These are phyloP conservation scores for Cordilura impudica DNA, from an alignment of 2,888 invertebrate species.

Conservation along the genomic window DNA sequence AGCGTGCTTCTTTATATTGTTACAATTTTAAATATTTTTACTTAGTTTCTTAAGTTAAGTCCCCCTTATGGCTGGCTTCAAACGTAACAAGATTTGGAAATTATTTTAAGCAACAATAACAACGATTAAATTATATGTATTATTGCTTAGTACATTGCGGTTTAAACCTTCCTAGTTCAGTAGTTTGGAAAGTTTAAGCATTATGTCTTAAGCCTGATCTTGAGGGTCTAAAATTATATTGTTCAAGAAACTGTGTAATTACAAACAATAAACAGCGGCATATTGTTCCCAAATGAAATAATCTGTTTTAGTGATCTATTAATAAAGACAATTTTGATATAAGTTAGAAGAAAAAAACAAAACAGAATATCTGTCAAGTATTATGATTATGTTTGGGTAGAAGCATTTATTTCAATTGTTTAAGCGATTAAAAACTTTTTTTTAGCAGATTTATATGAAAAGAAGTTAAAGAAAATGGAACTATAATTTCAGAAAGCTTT, in stretches of 20 bases:
- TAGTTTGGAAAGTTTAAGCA: slow-evolving; percentile 54
- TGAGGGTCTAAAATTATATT: slow-evolving; percentile 44
- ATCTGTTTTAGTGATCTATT: slow-evolving; percentile 25
- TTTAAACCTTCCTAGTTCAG: slow-evolving; percentile 51
- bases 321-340: background rate
- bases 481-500: too few species aligned
- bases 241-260: slow-evolving; percentile 61
- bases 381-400: too few species aligned
- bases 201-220: slow-evolving; percentile 40
- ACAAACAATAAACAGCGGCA: slow-evolving; percentile 34
- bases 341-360: too few species aligned
- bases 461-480: too few species aligned
- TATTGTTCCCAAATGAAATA: slow-evolving; percentile 33
- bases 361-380: too few species aligned
- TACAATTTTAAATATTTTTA: slow-evolving; percentile 40
- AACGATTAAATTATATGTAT: background rate
- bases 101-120: slow-evolving; percentile 19
- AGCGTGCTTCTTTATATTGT: slow-evolving; percentile 56
- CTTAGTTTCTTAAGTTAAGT: slow-evolving; percentile 9
- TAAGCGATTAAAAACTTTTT: too few species aligned
- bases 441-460: too few species aligned
- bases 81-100: slow-evolving; percentile 33
- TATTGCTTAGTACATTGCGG: slow-evolving; percentile 38
- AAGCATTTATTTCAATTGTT: too few species aligned
- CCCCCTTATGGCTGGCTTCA: slow-evolving; percentile 45